Base-by-base conservation (phyloP, 2,888 invertebrate species). In the Spodoptera exigua region DNA sequence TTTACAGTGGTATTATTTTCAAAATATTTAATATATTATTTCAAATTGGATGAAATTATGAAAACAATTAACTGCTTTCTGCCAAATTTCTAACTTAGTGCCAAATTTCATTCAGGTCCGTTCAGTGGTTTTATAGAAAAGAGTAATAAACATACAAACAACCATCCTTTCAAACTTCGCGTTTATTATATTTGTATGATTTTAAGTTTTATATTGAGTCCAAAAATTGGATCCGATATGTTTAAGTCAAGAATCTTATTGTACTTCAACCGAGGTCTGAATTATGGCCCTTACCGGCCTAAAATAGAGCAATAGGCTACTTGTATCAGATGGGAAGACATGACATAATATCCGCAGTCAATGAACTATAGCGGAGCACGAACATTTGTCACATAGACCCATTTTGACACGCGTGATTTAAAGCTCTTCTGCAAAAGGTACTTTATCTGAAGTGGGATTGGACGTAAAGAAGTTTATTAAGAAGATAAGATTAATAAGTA, bases 331-430 rank as follows among this genome's bases (percentile, higher is more conserved):
- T 27, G 43, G 16, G 7, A 32, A 27, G 18, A 48, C 59, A 63
- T 67, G 9, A 67, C 59, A 62, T 66, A 44, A 44, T 62, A 48
- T 60, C 63, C 61, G 63, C 60, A 59, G 68, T 63, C 68, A 45
- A 35, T 63, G 63, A 63, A 67, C 63, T 59, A n/a, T 45, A 61
- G 18, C 21, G 41, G 35, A 37, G 34, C 13, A 17, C 36, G 18
- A 13, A 59, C 60, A 59, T 67, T 67, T 67, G 47, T 58, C 47
- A n/a, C n/a, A 57, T 21, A 13, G 27, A 64, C 18, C 21, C 18
- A 27, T 14, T 45, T 16, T 43, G 59, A 37, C 37, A 44, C n/a
- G 27, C 12, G 43, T 44, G 34, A 35, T 46, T 1, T 14, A 58
- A n/a, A 54, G n/a, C 36, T 2, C 5, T 27, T 14, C 37, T 57